Evolutionary conservation across 2,888 invertebrate genomes (phyloP).

Genomic region (Sinohyriopsis cumingii): DNA sequence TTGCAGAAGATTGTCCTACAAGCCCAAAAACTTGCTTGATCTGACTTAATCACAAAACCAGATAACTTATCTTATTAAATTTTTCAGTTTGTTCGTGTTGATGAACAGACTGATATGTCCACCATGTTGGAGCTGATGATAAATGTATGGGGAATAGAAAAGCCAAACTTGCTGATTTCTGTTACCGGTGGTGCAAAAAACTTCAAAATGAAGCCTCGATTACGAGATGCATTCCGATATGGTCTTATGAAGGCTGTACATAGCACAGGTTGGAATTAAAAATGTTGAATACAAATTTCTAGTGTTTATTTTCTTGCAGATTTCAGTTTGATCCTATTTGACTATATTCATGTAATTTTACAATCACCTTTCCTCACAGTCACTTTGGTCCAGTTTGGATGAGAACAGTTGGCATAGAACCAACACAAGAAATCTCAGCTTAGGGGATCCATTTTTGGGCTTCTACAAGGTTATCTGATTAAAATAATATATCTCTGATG

Average conservation of each 20-base stretch:
- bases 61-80: background rate
- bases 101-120: constrained; percentile 59
- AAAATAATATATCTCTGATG: no score
- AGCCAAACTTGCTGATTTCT: constrained; percentile 71
- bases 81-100: constrained; percentile 68
- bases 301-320: background rate
- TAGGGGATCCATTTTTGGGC: no score
- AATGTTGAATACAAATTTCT: background rate
- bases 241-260: constrained; percentile 71
- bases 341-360: no score
- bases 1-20: no score
- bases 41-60: no score
- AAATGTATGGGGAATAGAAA: constrained; percentile 67
- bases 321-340: background rate
- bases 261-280: constrained; percentile 62
- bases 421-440: no score
- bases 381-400: no score
- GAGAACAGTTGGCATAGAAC: no score
- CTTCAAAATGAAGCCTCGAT: constrained; percentile 67
- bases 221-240: constrained; percentile 69
- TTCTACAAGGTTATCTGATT: no score
- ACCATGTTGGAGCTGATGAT: constrained; percentile 63
- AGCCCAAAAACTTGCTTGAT: no score
- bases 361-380: no score
- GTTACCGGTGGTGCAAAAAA: constrained; percentile 73